A percentile compares a stretch with the other conserved stretches of the same genome.
These are phyloP conservation scores for Puffinus mauretanicus DNA, from an alignment of 2,113 vertebrate genomes.

Conservation along the genomic window DNA sequence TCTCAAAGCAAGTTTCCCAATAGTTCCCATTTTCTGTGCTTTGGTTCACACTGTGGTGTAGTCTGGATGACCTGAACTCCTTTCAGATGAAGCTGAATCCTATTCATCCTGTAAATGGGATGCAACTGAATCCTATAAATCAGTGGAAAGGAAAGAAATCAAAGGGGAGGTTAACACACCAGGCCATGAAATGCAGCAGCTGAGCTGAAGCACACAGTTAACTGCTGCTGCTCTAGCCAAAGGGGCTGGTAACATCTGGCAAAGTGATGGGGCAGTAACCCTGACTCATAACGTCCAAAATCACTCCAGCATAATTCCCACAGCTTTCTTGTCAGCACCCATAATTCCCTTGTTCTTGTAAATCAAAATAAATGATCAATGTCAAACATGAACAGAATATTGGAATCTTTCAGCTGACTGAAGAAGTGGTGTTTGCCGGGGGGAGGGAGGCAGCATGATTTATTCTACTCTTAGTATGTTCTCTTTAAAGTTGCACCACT, in stretches of 20 bases:
- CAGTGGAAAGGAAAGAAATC: background rate
- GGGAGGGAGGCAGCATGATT: background rate
- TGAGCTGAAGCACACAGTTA: background rate
- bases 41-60: background rate
- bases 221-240: slow-evolving; percentile 15
- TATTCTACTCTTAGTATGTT: background rate
- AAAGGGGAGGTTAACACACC: background rate
- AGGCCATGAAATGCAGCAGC: background rate
- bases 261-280: slow-evolving; percentile 27
- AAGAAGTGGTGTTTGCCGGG: background rate
- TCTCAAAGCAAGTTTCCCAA: background rate
- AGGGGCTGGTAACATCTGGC: slow-evolving; percentile 29
- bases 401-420: background rate
- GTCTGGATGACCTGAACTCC: background rate
- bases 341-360: slow-evolving; percentile 38
- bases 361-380: slow-evolving; percentile 18
- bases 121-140: slow-evolving; percentile 13
- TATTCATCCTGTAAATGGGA: slow-evolving; percentile 16
- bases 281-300: background rate
- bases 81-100: slow-evolving; percentile 5
- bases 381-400: slow-evolving; percentile 23
- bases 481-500: slow-evolving; percentile 21
- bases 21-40: background rate
- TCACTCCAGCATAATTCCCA: slow-evolving; percentile 27
- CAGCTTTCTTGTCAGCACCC: slow-evolving; percentile 51